Base-by-base conservation (phyloP, 1,140 invertebrate genomes). In the Drosophila auraria region DNA sequence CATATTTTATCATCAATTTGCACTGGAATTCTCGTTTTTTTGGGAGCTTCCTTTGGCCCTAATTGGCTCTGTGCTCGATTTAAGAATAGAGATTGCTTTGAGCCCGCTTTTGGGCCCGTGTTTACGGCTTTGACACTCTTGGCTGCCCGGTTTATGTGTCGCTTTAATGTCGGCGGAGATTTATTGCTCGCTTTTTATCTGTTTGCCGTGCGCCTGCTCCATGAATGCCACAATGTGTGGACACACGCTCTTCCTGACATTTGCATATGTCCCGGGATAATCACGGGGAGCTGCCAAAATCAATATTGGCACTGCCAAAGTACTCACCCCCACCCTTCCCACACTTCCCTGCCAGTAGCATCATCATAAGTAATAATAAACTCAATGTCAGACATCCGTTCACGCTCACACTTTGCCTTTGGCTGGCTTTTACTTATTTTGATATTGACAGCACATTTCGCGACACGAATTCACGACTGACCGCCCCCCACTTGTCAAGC, bases 1-100 rank as follows among this genome's bases (percentile, higher is more conserved):
- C 60, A 73, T 62, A 78, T 61, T 71, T 84, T 73, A 54, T 63
- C 63, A 82, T 84, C 62, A 87, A 86, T 79, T 86, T 80, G 40
- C 65, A 45, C 45, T 58, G 40, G 58, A 80, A 76, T 68, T 62
- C 61, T 70, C 60, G 12, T 17, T 30, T 58, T 57, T 49, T 25
- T 36, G 49, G n/a, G 59, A 59, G 20, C n/a, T 33, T 78, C 56
- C 47, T 44, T 51, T 51, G 45, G 49, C 65, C 72, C 81, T 73
- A 78, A 87, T 66, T 77, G 70, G 27, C 45, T 38, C n/a, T 69
- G 11, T 17, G 20, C 17, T 25, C 40, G 60, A 40, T 59, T 80
- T 51, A 66, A 65, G 62, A 40, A 40, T n/a, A 33, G 36, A 56
- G 30, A 17, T 45, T 53, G 50, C 61, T 45, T 27, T 50, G 38